These are phyloP conservation scores for Drosophila melanosoma DNA, from an alignment of 2,888 invertebrate genomes.

Conservation along the genomic window DNA sequence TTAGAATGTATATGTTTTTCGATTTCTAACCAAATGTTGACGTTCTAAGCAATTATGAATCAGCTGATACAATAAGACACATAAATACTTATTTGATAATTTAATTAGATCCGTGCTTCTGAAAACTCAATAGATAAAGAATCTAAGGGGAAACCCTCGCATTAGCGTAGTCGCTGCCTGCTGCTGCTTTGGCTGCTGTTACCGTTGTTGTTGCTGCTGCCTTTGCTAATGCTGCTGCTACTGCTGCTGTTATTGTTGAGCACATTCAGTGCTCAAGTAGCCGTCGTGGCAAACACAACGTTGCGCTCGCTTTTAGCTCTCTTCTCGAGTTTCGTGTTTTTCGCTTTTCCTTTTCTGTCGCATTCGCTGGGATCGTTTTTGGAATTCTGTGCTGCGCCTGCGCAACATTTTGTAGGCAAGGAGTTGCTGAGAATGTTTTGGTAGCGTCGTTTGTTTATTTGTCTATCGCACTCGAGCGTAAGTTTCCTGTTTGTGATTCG, in stretches of 20 bases:
- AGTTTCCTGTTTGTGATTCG: conserved; percentile 62
- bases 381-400: conserved; percentile 46
- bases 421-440: conserved; percentile 32
- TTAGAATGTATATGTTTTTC: neutral
- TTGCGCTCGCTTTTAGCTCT: conserved; percentile 14
- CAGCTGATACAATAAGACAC: too few relatives aligned
- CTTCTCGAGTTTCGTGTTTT: neutral
- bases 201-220: conserved; percentile 1
- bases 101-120: too few relatives aligned
- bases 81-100: too few relatives aligned
- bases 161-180: conserved; percentile 4
- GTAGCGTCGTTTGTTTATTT: conserved; percentile 52
- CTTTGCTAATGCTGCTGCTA: neutral
- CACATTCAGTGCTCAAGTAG: conserved; percentile 48
- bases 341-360: neutral
- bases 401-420: conserved; percentile 35
- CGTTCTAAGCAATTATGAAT: neutral
- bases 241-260: conserved; percentile 12
- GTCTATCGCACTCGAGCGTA: conserved; percentile 53
- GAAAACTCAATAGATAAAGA: neutral
- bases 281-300: conserved; percentile 43
- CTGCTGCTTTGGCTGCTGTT: conserved; percentile 6
- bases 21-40: neutral
- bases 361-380: conserved; percentile 24
- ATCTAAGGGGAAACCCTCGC: conserved; percentile 17